Evolutionary conservation across 1,140 invertebrate genomes (phyloP), one percentile per base, ranked within the genome.

Genomic region (Gerris buenoi): DNA sequence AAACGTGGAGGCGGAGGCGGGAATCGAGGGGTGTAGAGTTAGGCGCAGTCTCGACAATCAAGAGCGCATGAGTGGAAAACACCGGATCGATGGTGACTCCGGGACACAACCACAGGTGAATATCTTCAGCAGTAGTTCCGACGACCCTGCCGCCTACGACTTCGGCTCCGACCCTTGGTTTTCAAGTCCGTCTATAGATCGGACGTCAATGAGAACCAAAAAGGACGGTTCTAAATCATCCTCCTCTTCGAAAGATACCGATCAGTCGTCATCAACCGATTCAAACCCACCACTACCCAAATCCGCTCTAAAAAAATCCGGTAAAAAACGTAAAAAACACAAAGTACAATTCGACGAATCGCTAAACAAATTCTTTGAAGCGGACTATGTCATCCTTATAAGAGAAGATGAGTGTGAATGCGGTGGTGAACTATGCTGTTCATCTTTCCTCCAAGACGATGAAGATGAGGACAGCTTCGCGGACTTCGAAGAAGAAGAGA

Each of bases 321-420:
- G 64, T 2, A 61, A 73, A 66, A 76, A 79, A 68, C 72, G 77
- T 58, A 79, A 79, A 65, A 88, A 88, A 73, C 83, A 88, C 75
- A 83, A 89, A n/a, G 89, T 92, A 0, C 84, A 89, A 14, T 91
- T 92, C 71, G 88, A 91, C 74, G 89, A 92, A 77, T 88, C 86
- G 69, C 82, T 87, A 25, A 92, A 92, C 77, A 88, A 90, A 76
- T 91, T 90, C 77, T 91, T 91, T 75, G 89, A 91, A 66, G 88
- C 89, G 1, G 89, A 92, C 77, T 92, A 92, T 73, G 90, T 92
- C 69, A 91, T 92, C 71, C 78, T 91, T 25, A 89, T 91, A 62
- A 84, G 89, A 56, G 88, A 91, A 72, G 89, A 91, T 73, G 89
- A 87, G 70, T 86, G 88, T 67, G 86, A 87, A 71, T 87, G 88